Evolutionary conservation across 2,113 vertebrate genomes (phyloP), one percentile per base, ranked within the genome.

Genomic region (Myrmecophaga tridactyla): DNA sequence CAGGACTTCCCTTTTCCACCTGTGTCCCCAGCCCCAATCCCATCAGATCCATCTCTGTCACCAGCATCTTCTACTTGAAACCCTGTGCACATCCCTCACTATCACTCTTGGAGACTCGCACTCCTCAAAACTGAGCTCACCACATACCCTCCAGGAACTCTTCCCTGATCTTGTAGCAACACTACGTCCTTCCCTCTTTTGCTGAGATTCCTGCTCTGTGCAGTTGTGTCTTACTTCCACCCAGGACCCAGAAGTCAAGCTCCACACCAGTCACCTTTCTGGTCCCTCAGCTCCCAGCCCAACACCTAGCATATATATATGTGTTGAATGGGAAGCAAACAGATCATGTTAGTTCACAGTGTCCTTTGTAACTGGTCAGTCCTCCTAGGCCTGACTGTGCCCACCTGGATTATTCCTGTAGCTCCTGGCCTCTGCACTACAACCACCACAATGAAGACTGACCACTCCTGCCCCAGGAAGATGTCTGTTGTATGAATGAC

Each of bases 121-220:
- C 56, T 77, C 84, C 87, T 90, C 78, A 94, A 86, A 86, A 18
- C 21, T 60, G 78, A 70, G 48, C 60, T 88, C 67, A 65, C 41
- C 18, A 43, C 18, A 41, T 92, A 60, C 39, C 11, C 43, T 78
- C 73, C 34, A 89, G 58, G 48, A 96, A 92, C 11, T 11, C 41
- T 90, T 29, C 34, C 58, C 76, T 67, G 56, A 53, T 77, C 36
- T 43, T 67, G 6, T 82, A 88, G 21, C 78, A 63, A 62, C 3
- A 34, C 27, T 31, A 65, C 62, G 41, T 51, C 46, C 86, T 92
- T 85, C 56, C 43, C 53, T 89, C 20, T 60, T 90, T 86, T 58
- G 36, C 72, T 84, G 69, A 34, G 51, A 86, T 34, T 67, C 56
- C 53, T 65, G 36, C 56, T 69, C 0, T 77, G 48, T 72, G 81